A percentile compares a stretch with the other conserved stretches of the same genome.
Evolutionary conservation across 2,113 vertebrate genomes (phyloP).

Genomic region (Caranx ignobilis): DNA sequence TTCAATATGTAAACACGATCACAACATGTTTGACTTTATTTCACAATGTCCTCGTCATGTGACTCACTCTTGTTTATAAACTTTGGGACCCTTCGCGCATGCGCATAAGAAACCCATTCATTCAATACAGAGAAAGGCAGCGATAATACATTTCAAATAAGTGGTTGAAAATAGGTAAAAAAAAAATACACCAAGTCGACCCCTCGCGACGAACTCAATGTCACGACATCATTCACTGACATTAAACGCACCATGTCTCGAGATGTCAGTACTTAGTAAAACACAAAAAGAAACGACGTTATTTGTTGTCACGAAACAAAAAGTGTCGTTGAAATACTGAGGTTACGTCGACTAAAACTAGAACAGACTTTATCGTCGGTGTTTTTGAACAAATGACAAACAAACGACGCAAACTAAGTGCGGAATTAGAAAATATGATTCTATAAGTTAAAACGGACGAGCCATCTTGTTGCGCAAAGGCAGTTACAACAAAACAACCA

Average conservation of each 20-base stretch:
- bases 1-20: not conserved
- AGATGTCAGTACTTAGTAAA: not conserved
- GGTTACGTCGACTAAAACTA: constrained; percentile 43
- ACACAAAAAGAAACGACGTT: constrained; percentile 10
- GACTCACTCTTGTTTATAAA: constrained; percentile 92
- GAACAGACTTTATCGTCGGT: rapidly evolving
- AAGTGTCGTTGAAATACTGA: constrained; percentile 13
- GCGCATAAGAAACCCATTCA: constrained; percentile 92
- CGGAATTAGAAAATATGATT: not conserved
- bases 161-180: not conserved
- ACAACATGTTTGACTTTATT: constrained; percentile 1
- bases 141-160: constrained; percentile 29
- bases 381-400: too few relatives aligned
- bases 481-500: constrained; percentile 62
- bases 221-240: not conserved
- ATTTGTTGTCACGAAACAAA: constrained; percentile 33
- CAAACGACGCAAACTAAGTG: rapidly evolving
- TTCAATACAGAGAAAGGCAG: constrained; percentile 84
- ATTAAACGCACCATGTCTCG: not conserved
- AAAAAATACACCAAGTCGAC: not conserved
- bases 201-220: rapidly evolving
- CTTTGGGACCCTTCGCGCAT: constrained; percentile 83
- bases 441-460: constrained; percentile 1
- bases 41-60: constrained; percentile 82
- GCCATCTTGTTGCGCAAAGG: constrained; percentile 55